Conservation (phyloP, 2,888 invertebrate species). For the Amblyjoppa proteus region DNA sequence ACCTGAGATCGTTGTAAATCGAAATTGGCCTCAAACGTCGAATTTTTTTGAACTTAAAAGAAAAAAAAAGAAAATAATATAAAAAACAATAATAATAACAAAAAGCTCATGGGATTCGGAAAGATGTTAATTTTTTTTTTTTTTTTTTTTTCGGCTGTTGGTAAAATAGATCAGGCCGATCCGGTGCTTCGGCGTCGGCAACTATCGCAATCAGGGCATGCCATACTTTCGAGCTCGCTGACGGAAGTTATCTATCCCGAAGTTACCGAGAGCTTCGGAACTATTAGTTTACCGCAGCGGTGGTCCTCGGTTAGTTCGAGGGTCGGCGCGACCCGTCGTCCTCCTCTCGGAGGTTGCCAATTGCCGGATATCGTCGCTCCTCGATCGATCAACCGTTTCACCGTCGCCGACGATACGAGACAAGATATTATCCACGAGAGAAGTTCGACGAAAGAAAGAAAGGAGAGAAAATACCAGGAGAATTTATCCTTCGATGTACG, state of each 20-base stretch:
- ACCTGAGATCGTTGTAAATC: too few relatives aligned
- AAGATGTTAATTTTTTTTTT: neutral
- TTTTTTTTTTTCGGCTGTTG: neutral
- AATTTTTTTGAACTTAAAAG: too few relatives aligned
- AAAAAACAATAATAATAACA: too few relatives aligned
- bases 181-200: neutral
- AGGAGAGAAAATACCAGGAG: neutral
- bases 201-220: constrained; percentile 18
- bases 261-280: constrained; percentile 28
- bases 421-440: neutral
- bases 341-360: constrained; percentile 10
- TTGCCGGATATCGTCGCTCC: constrained; percentile 37
- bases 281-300: constrained; percentile 34
- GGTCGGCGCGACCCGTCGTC: neutral
- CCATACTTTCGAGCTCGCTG: constrained; percentile 27
- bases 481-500: neutral
- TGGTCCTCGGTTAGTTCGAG: constrained; percentile 2
- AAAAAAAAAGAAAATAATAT: too few relatives aligned
- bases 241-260: constrained; percentile 49
- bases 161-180: neutral
- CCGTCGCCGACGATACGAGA: constrained; percentile 20
- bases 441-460: neutral
- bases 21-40: too few relatives aligned
- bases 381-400: constrained; percentile 47
- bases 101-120: neutral